phyloP scores from a whole-genome alignment of 2,888 invertebrate genomes.

The Altica lythri region DNA sequence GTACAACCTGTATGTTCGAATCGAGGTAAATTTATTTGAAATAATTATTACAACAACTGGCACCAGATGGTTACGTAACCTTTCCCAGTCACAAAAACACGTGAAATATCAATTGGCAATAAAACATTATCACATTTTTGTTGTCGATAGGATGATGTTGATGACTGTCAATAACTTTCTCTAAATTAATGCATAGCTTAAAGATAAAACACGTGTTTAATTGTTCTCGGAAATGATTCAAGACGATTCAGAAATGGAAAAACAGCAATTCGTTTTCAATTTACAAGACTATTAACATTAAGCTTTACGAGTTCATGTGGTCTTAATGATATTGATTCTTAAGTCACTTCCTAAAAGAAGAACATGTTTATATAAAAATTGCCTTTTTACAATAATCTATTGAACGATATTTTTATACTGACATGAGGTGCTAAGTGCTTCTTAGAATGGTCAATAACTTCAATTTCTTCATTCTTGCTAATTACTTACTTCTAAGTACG shows the following conservation, averaged over 20 bases:
- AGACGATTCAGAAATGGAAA: conserved; percentile 35
- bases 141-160: conserved; percentile 3
- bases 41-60: neutral
- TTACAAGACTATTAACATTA: conserved; percentile 36
- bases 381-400: too few relatives aligned
- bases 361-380: conserved; percentile 13
- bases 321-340: conserved; percentile 25
- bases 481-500: too few relatives aligned
- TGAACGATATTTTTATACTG: too few relatives aligned
- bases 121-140: neutral
- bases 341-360: conserved; percentile 16
- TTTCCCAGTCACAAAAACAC: neutral
- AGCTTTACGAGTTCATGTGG: conserved; percentile 25
- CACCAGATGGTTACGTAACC: neutral
- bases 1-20: too few relatives aligned
- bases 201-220: conserved; percentile 41
- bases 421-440: too few relatives aligned
- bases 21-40: too few relatives aligned
- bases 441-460: too few relatives aligned
- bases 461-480: too few relatives aligned
- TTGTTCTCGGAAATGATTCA: conserved; percentile 39
- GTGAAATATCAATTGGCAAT: neutral
- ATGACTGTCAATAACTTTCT: conserved; percentile 36
- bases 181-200: conserved; percentile 31
- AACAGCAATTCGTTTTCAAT: conserved; percentile 38